Evolutionary conservation across 1,140 invertebrate species (phyloP), one percentile per base, ranked within the genome.

Genomic region (Nasonia longicornis): DNA sequence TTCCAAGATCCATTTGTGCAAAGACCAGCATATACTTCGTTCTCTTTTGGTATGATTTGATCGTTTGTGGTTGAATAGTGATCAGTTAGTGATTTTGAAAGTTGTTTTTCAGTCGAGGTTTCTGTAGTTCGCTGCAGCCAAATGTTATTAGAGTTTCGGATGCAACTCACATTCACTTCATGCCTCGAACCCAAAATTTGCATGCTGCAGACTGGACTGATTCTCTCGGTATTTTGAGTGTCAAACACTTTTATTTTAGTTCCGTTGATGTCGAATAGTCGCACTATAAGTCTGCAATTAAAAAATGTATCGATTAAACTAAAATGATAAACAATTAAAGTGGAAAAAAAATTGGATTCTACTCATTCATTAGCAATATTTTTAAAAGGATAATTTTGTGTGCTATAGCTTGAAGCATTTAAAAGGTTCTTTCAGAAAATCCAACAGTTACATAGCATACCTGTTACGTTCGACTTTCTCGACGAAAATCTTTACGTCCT

Each of bases 1-100:
- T 91, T 91, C 90, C 90, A 96, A 85, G 94, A 94, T 3, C 88
- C 91, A 86, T 95, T 94, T 0, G 77, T 6, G 14, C 93, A 93
- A 64, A 92, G 90, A 0, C 92, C 93, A 0, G 92, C 94, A 86
- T 94, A 96, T 0, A 95, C 66, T 12, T 85, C 84, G 29, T 90
- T 91, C 2, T 87, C 84, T 85, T 90, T 86, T 16, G 91, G 89
- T 12, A 16, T 42, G 20, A 84, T 84, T 0, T 88, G 80, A 11
- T 86, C 77, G 35, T 84, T 71, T 78, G 91, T 89, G n/a, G 86
- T 87, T 84, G 89, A 88, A 86, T 95, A 96, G 85, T 91, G 91
- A 52, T 91, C 87, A 81, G 88, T 93, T 52, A 95, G 86, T 3
- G 90, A 84, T 48, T 93, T 87, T 1, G 93, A 82, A 4, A 95